Evolutionary conservation across 2,113 vertebrate genomes (phyloP), one percentile per base, ranked within the genome.

Genomic region (Stegastes partitus): DNA sequence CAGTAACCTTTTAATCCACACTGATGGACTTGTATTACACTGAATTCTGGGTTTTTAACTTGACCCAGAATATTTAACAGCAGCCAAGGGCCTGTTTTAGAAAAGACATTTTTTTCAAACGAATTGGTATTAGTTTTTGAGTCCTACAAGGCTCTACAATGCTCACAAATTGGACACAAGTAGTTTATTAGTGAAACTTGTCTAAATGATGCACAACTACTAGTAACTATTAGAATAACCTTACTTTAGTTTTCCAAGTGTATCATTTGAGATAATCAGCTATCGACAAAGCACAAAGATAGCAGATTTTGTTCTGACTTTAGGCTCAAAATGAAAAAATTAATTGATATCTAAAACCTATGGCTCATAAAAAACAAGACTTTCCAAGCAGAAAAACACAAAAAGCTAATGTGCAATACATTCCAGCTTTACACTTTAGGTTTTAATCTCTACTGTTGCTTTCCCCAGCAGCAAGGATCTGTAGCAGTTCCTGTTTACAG

Each of bases 401-500:
- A 18, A 44, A 70, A 55, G 22, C 15, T 50, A 19, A 50, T 42
- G 21, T 51, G 61, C 18, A 49, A 45, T n/a, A 44, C 16, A 53
- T 21, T 44, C 66, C 3, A 47, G 31, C 0, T 22, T 53, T 21
- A 64, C 7, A 25, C 5, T 53, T 74, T 5, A 21, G 28, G 1
- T 62, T 76, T 74, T 68, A 42, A 66, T 56, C 58, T 67, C 26
- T 12, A 21, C 0, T 42, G 5, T 49, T 77, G 21, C 16, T 57
- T 55, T 45, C 11, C 5, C 16, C 12, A 67, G 12, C 50, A 62
- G 47, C 0, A 47, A 5, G 14, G 25, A 72, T 69, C 9, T 45
- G 28, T 49, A 45, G 22, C 39, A 23, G 31, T 55, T 19, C 70
- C 62, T 77, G 50, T 70, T 77, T 34, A 64, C 65, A 69, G 16